phyloP scores from a whole-genome alignment of 2,888 invertebrate genomes.

The Eugnorisma glareosa region DNA sequence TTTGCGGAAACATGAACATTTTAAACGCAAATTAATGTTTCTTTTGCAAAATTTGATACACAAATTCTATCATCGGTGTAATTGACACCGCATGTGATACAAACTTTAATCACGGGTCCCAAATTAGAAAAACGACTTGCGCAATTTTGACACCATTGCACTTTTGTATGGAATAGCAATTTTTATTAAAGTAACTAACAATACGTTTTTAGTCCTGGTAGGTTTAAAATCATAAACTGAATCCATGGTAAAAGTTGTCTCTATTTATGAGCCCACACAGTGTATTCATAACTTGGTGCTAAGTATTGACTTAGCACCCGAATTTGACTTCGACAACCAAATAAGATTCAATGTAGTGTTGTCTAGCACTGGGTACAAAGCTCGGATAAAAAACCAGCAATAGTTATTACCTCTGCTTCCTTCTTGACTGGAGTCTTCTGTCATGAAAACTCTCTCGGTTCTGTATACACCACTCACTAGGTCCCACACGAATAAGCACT shows the following conservation, averaged over 20 bases:
- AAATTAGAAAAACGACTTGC: background rate
- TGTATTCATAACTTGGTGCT: background rate
- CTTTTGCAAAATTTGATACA: background rate
- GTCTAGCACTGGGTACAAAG: background rate
- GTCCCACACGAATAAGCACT: conserved; percentile 89
- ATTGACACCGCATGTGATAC: background rate
- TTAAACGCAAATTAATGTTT: background rate
- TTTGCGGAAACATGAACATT: background rate
- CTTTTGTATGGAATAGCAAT: background rate
- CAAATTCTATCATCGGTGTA: background rate
- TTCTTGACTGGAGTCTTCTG: conserved; percentile 87
- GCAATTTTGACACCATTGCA: background rate
- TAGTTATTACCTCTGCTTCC: conserved; percentile 80
- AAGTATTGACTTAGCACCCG: background rate
- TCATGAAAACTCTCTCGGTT: conserved; percentile 87
- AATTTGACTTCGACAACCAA: background rate
- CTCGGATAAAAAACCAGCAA: too few relatives aligned
- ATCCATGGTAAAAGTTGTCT: background rate
- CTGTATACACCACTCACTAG: conserved; percentile 87
- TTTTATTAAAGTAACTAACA: background rate
- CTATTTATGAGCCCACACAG: background rate
- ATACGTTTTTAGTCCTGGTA: background rate
- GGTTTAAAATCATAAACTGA: background rate
- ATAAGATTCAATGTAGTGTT: background rate
- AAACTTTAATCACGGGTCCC: background rate